Evolutionary conservation across 2,113 vertebrate genomes (phyloP).

Genomic region (Brachypteracias leptosomus): DNA sequence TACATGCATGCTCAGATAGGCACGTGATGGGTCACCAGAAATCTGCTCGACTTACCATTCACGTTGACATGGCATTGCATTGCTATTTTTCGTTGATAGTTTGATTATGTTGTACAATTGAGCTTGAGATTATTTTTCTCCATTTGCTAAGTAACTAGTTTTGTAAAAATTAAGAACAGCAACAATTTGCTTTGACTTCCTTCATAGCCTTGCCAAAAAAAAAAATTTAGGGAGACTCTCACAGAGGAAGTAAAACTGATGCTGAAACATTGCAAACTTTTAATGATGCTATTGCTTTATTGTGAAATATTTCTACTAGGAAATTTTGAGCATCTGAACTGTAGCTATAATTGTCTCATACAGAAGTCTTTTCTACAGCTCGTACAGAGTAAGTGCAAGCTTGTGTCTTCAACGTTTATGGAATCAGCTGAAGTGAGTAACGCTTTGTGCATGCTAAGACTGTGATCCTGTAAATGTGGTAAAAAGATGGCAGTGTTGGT

Average conservation of each 20-base stretch:
- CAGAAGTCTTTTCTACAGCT: not conserved
- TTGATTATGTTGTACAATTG: not conserved
- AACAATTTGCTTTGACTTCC: not conserved
- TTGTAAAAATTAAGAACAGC: not conserved
- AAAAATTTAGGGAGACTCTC: not conserved
- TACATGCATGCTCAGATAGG: not conserved
- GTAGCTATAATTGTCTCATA: conserved; percentile 9
- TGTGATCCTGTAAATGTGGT: not conserved
- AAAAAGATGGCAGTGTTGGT: conserved; percentile 33
- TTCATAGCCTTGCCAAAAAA: not conserved
- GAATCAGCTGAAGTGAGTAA: conserved; percentile 47
- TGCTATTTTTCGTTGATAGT: not conserved
- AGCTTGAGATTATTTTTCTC: not conserved
- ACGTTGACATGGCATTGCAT: not conserved
- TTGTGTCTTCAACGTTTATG: conserved; percentile 11
- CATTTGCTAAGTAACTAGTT: not conserved
- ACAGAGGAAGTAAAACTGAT: not conserved
- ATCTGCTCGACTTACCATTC: not conserved
- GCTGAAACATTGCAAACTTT: not conserved
- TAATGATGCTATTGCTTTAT: not conserved
- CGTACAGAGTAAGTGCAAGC: not conserved
- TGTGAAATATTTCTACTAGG: not conserved
- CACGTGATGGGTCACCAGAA: accelerated
- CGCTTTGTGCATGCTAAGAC: conserved; percentile 31
- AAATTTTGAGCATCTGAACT: not conserved